Base-by-base conservation (phyloP, 2,113 vertebrate genomes). In the Chionodraco myersi region DNA sequence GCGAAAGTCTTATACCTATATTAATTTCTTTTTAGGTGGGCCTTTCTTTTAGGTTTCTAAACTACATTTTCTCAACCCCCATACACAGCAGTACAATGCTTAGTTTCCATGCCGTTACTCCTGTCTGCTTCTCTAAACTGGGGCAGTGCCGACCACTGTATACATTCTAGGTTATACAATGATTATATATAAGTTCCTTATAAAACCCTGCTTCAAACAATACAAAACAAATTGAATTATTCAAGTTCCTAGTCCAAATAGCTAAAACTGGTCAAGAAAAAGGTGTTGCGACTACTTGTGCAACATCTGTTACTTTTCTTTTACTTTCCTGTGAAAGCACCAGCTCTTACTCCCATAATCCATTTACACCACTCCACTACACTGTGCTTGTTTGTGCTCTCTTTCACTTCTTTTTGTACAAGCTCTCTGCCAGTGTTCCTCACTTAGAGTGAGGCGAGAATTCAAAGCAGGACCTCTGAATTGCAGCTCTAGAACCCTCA, bases 401-500 rank as follows among this genome's bases (percentile, higher is more conserved):
- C 34, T 63, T 71, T 84, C 64, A 56, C 68, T 68, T 85, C 60
- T 60, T 54, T 80, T 52, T 63, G 59, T 13, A 52, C 15, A 0
- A 56, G 53, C 52, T 61, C 64, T 80, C 57, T 4, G 30, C 53
- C 67, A 71, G 45, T 48, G 16, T 57, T 45, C 18, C 45, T 69
- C 8, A 11, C 74, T 74, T 41, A 71, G 26, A 81, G 41, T 26
- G 67, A 66, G 21, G 34, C 9, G 23, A 69, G 53, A 83, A 68
- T 60, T 71, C 36, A 86, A 86, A 70, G 59, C 56, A 49, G 36
- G 6, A 21, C 67, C 61, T 62, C 36, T 51, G 30, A 45, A 41
- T 21, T 82, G 72, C 65, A 66, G 48, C 76, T 70, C 30, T 3
- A 67, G 79, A 70, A 15, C 64, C 75, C 36, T 66, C 54, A 70